Evolutionary conservation across 2,888 invertebrate genomes (phyloP).

Genomic region (Leptogaster cylindrica): DNA sequence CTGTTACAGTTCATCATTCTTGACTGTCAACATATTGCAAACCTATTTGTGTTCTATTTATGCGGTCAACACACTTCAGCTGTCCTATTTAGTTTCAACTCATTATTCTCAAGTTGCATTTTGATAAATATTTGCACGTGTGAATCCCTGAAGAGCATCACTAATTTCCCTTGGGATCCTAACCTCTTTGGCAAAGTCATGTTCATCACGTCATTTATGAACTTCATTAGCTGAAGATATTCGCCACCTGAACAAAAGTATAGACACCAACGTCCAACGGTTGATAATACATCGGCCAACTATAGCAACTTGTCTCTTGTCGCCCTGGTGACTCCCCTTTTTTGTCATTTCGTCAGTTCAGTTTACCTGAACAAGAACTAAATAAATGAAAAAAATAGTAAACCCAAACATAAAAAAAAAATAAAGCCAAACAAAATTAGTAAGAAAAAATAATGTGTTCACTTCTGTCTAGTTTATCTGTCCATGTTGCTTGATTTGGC

Average conservation of each 20-base stretch:
- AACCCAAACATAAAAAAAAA: too few relatives aligned
- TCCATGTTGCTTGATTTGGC: background rate
- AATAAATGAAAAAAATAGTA: background rate
- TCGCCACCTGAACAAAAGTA: too few relatives aligned
- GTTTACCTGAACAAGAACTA: background rate
- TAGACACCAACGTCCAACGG: too few relatives aligned
- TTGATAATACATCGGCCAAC: background rate
- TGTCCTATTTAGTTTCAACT: slow-evolving; percentile 9
- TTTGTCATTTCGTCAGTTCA: slow-evolving; percentile 2
- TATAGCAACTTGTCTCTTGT: background rate
- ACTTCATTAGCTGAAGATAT: slow-evolving; percentile 19
- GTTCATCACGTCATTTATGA: slow-evolving; percentile 17
- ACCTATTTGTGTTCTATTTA: too few relatives aligned
- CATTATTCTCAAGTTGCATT: slow-evolving; percentile 17
- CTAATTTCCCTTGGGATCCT: slow-evolving; percentile 21
- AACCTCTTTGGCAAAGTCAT: slow-evolving; percentile 1
- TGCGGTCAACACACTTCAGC: too few relatives aligned
- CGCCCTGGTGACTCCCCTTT: background rate
- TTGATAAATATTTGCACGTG: slow-evolving; percentile 28
- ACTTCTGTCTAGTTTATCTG: slow-evolving; percentile 3
- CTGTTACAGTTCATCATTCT: too few relatives aligned
- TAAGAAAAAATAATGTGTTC: background rate
- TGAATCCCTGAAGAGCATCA: slow-evolving; percentile 26
- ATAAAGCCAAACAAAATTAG: too few relatives aligned
- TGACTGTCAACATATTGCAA: too few relatives aligned